These are phyloP conservation scores for Monodelphis domestica DNA, from an alignment of 2,797 vertebrate species.

Conservation along the genomic window DNA sequence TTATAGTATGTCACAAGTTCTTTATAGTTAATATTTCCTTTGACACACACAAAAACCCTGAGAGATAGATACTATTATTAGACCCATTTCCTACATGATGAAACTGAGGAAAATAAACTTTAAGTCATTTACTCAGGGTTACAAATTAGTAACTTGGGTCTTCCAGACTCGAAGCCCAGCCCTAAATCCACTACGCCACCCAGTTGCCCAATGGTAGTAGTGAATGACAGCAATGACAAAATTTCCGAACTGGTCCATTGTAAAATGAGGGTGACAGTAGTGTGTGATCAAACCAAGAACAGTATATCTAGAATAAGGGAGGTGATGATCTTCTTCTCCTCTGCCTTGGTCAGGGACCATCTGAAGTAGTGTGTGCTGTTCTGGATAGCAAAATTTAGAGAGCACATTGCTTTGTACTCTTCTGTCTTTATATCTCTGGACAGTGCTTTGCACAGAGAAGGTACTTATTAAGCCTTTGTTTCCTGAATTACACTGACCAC, in stretches of 20 bases:
- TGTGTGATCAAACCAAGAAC: not conserved
- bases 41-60: not conserved
- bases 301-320: not conserved
- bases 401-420: not conserved
- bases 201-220: not conserved
- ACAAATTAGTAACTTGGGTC: not conserved
- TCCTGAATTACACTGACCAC: not conserved
- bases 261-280: not conserved
- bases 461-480: not conserved
- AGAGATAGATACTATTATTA: not conserved
- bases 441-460: not conserved
- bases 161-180: not conserved
- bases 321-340: not conserved
- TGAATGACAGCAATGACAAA: not conserved
- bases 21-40: not conserved
- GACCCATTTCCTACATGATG: not conserved
- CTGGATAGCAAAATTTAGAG: not conserved
- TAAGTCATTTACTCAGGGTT: not conserved
- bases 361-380: not conserved
- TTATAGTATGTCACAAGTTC: no score
- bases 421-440: not conserved
- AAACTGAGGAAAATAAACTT: not conserved
- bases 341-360: not conserved
- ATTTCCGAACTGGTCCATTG: not conserved
- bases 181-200: not conserved